Conservation (phyloP, 1,140 invertebrate species). For the Sogatella furcifera region DNA sequence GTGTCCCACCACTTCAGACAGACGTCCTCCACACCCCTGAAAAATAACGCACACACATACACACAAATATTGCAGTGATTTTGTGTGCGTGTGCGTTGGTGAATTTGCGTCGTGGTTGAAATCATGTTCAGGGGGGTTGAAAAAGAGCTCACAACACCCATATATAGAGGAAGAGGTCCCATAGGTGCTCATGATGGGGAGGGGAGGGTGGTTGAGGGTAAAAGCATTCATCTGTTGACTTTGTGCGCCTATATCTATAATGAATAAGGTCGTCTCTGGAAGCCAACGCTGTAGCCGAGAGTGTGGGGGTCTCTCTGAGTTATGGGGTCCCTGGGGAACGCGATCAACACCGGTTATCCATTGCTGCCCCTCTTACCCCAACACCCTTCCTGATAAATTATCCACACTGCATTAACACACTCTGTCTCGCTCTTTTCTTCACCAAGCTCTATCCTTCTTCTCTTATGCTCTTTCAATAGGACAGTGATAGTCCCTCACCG, state of each 20-base stretch:
- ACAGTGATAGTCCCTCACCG: no score
- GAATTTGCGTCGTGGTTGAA: no score
- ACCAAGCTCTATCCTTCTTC: no score
- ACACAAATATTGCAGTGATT: no score
- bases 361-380: neutral
- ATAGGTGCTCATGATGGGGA: neutral
- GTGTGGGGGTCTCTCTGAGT: neutral
- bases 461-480: no score
- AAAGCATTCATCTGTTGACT: constrained; percentile 4
- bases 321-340: neutral
- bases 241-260: constrained; percentile 4
- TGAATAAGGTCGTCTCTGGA: neutral
- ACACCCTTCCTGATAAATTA: neutral
- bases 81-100: no score
- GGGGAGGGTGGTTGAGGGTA: neutral
- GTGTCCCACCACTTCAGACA: no score
- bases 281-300: neutral
- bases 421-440: no score
- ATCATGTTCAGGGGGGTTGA: no score
- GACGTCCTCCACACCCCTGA: no score
- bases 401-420: neutral
- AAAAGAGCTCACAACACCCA: no score
- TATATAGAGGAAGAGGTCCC: neutral
- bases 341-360: constrained; percentile 3
- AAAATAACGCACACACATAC: no score